A percentile compares a stretch with the other conserved stretches of the same genome.
phyloP scores from a whole-genome alignment of 2,113 vertebrate genomes.

The Cisticola juncidis region DNA sequence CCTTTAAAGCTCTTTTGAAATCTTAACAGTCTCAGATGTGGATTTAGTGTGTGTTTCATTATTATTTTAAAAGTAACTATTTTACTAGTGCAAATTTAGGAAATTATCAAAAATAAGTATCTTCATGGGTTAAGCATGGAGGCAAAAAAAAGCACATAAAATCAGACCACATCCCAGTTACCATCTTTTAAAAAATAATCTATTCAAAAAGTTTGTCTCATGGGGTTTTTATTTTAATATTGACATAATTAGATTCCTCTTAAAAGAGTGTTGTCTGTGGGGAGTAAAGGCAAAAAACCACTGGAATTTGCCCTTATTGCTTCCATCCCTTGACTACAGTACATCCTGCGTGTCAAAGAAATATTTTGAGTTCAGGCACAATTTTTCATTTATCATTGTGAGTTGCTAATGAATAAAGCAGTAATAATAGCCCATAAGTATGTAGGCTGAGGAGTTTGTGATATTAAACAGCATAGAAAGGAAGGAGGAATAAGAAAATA shows the following conservation, averaged over 20 bases:
- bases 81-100: not conserved
- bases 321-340: not conserved
- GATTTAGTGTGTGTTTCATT: not conserved
- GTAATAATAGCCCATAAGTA: not conserved
- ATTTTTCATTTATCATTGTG: not conserved
- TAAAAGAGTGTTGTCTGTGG: not conserved
- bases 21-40: not conserved
- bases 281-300: not conserved
- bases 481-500: conserved; percentile 18
- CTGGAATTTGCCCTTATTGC: not conserved
- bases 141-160: not conserved
- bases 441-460: not conserved
- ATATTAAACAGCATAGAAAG: not conserved
- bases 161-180: not conserved
- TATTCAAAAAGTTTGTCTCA: not conserved
- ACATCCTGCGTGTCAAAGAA: not conserved
- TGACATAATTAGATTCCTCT: conserved; percentile 1
- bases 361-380: not conserved
- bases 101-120: not conserved
- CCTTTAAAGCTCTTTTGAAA: not conserved
- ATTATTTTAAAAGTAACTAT: not conserved
- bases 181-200: not conserved
- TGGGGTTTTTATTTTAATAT: not conserved
- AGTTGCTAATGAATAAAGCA: not conserved
- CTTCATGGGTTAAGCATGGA: not conserved